Evolutionary conservation across 2,888 invertebrate genomes (phyloP), one percentile per base, ranked within the genome.

Genomic region (Tigriopus californicus): DNA sequence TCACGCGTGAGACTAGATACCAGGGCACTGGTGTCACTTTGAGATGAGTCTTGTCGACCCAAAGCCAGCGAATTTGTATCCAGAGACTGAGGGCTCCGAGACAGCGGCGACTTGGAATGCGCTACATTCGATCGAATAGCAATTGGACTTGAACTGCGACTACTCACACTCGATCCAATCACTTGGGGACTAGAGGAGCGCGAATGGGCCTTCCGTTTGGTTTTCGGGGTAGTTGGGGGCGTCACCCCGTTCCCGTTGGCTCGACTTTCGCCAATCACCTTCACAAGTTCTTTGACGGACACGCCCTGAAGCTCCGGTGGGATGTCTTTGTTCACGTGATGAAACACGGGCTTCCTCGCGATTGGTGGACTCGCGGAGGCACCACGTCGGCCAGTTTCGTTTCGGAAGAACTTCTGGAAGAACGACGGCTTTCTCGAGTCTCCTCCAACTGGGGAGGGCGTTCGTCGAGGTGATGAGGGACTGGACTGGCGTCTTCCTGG

Each of bases 171-270:
- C 4, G 33, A 33, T 15, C 42, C 49, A 40, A 13, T 61, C 48
- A 64, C 59, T 55, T 63, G 52, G 10, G 64, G 64, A 33, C 62
- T 62, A 15, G 62, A 60, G 4, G 63, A 63, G 4, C 63, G 55
- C n/a, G 63, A 61, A 18, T 22, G n/a, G 46, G 24, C 18, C 15
- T 44, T 59, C 12, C 59, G 56, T 41, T 24, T 51, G 13, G 59
- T 49, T 15, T 18, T 24, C 8, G 74, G 74, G 1, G 82, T 81
- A 52, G 79, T 79, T 3, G 81, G 80, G 6, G 82, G 82, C 0
- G 82, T 83, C 1, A 78, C 77, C 41, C 81, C 81, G 69, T 85
- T 85, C 1, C 84, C 85, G 72, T 85, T 86, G n/a, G 80, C 80
- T 53, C 81, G 75, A 61, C 80, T 79, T 68, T 83, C 83, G 1